Conservation (phyloP, 2,888 invertebrate species). For the Pandemis heparana region DNA sequence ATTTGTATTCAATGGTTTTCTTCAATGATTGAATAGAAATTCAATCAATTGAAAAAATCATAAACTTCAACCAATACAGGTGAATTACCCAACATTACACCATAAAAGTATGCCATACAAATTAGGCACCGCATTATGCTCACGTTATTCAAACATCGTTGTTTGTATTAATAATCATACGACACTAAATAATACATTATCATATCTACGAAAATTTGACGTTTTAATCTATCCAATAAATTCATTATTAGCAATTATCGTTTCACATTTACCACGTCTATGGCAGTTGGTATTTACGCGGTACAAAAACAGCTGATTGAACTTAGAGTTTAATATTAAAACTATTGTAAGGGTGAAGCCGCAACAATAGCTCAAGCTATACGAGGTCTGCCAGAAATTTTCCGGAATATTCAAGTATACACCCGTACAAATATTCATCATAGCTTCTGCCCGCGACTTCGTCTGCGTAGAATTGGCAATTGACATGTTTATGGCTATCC, state of each 20-base stretch:
- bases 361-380: not conserved
- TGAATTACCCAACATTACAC: slow-evolving; percentile 6
- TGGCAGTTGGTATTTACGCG: slow-evolving; percentile 7
- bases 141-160: slow-evolving; percentile 7
- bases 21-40: not conserved
- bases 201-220: slow-evolving; percentile 10
- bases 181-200: slow-evolving; percentile 3
- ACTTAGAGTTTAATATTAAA: not conserved
- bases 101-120: slow-evolving; percentile 14
- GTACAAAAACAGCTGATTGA: not conserved
- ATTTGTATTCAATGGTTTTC: not conserved
- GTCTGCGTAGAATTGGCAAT: too few species aligned
- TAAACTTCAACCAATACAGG: not conserved
- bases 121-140: slow-evolving; percentile 3
- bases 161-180: slow-evolving; percentile 27
- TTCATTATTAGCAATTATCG: slow-evolving; percentile 28
- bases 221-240: slow-evolving; percentile 33
- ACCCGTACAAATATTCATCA: too few species aligned
- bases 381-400: too few species aligned
- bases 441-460: too few species aligned
- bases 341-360: not conserved
- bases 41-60: not conserved
- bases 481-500: too few species aligned
- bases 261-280: slow-evolving; percentile 15
- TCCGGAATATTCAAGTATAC: too few species aligned